phyloP scores from a whole-genome alignment of 2,113 vertebrate species.

The Serilophus lunatus region DNA sequence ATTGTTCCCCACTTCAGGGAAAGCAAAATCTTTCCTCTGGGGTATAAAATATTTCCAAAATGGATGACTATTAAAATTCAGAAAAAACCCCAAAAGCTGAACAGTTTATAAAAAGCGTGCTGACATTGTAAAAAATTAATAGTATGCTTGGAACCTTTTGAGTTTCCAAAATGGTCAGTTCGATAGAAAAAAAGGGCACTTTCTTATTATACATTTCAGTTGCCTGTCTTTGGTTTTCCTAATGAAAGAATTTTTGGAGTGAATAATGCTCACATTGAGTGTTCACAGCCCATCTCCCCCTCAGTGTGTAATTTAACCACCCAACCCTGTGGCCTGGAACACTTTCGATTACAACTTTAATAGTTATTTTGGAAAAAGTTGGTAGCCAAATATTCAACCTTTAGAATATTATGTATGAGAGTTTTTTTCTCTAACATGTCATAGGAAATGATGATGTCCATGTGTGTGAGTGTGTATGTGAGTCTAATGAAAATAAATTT shows the following conservation, averaged over 20 bases:
- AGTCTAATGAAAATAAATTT: slow-evolving; percentile 1
- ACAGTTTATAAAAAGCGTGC: slow-evolving; percentile 68
- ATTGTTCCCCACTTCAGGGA: slow-evolving; percentile 36
- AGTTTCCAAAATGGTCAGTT: slow-evolving; percentile 54
- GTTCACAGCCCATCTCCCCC: slow-evolving; percentile 14
- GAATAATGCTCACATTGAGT: slow-evolving; percentile 40
- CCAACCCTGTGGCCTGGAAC: slow-evolving; percentile 51
- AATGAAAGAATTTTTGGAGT: slow-evolving; percentile 43
- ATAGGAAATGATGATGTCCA: slow-evolving; percentile 46
- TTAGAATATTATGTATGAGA: slow-evolving; percentile 60
- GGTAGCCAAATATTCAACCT: slow-evolving; percentile 62
- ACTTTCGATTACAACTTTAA: slow-evolving; percentile 59
- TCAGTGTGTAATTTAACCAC: slow-evolving; percentile 54
- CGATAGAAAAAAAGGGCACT: slow-evolving; percentile 21
- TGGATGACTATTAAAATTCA: slow-evolving; percentile 33
- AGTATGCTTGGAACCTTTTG: slow-evolving; percentile 55
- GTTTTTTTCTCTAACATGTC: slow-evolving; percentile 59
- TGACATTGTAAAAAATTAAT: slow-evolving; percentile 70
- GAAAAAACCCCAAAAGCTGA: not conserved
- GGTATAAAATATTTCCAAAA: slow-evolving; percentile 67
- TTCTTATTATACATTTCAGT: slow-evolving; percentile 55
- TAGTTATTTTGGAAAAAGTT: slow-evolving; percentile 54
- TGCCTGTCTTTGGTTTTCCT: slow-evolving; percentile 60
- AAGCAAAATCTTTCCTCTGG: slow-evolving; percentile 52
- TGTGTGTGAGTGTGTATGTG: not conserved